Conservation (phyloP, 2,888 invertebrate species). For the Protula sp. region DNA sequence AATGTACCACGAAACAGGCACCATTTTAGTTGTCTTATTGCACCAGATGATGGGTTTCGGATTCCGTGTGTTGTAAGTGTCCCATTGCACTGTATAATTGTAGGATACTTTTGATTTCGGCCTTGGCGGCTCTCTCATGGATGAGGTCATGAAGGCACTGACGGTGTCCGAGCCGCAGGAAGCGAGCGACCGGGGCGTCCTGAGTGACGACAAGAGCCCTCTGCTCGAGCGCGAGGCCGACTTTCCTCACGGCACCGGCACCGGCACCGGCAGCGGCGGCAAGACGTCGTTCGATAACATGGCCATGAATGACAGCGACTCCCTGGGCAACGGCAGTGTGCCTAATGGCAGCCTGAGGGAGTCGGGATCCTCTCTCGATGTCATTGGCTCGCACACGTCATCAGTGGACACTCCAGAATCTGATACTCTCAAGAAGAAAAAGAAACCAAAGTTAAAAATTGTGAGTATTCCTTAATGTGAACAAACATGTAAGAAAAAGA, state of each 20-base stretch:
- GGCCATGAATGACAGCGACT: slow-evolving; percentile 4
- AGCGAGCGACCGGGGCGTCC: not conserved
- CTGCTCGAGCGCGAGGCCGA: slow-evolving; percentile 2
- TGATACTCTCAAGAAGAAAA: not conserved
- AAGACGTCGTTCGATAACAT: slow-evolving; percentile 10
- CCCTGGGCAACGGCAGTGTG: not conserved
- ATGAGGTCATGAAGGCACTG: slow-evolving; percentile 74
- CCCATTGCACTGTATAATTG: too few species aligned
- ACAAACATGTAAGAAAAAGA: too few species aligned
- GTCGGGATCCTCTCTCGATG: not conserved
- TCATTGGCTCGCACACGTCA: not conserved
- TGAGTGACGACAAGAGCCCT: slow-evolving; percentile 5
- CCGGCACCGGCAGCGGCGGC: too few species aligned
- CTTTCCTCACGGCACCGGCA: too few species aligned
- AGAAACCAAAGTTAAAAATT: not conserved
- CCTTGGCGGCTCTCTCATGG: slow-evolving; percentile 78
- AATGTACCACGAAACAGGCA: too few species aligned
- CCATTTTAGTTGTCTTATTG: too few species aligned
- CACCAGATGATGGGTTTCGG: too few species aligned
- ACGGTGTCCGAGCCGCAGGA: slow-evolving; percentile 23
- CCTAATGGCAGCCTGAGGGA: not conserved
- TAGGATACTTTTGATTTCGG: slow-evolving; percentile 32
- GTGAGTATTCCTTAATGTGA: not conserved
- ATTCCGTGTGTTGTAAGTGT: too few species aligned
- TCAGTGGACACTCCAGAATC: not conserved